Conservation (phyloP, 2,797 vertebrate species). For the Amazonetta brasiliensis region DNA sequence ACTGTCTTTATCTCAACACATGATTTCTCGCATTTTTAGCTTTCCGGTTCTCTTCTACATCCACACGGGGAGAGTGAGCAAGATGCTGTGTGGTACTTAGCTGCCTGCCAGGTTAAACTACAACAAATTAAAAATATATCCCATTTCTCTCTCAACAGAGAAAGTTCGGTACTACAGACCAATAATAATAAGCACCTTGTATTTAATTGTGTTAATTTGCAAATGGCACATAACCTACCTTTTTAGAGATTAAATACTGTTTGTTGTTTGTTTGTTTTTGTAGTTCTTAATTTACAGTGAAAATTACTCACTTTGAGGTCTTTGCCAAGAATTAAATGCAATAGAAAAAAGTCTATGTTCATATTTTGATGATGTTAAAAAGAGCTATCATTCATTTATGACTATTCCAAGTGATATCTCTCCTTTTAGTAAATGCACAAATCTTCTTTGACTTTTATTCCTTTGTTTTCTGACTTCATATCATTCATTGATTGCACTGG, state of each 20-base stretch:
- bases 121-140: neutral
- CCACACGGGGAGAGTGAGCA: no score
- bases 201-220: neutral
- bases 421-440: neutral
- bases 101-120: no score
- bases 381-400: neutral
- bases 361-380: neutral
- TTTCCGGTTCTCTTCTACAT: no score
- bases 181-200: neutral
- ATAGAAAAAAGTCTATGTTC: neutral
- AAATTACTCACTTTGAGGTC: neutral
- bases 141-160: neutral
- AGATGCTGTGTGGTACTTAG: no score
- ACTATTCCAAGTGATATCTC: neutral
- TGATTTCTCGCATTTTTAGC: no score
- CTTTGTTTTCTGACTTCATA: neutral
- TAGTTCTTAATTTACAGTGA: neutral
- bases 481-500: neutral
- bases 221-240: neutral
- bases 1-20: no score
- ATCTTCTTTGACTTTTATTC: neutral
- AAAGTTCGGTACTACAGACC: neutral
- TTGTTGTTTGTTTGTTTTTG: neutral
- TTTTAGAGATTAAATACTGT: neutral
- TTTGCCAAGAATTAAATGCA: neutral